These are phyloP conservation scores for Idaea biselata DNA, from an alignment of 2,888 invertebrate species.

Conservation along the genomic window DNA sequence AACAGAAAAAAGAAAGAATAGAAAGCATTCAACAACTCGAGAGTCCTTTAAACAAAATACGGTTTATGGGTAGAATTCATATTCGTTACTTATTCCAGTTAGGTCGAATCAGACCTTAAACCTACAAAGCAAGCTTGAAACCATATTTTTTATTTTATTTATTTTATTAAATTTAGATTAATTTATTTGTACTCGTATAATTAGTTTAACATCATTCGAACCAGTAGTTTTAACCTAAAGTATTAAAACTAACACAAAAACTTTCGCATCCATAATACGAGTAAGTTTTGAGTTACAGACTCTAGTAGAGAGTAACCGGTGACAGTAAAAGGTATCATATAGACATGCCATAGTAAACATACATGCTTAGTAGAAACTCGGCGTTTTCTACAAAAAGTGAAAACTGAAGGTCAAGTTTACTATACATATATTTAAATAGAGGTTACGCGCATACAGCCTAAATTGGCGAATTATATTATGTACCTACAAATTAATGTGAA, in stretches of 20 bases:
- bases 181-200: not conserved
- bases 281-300: not conserved
- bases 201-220: not conserved
- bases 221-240: not conserved
- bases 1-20: too few species aligned
- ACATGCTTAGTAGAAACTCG: conserved; percentile 15
- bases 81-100: too few species aligned
- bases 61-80: too few species aligned
- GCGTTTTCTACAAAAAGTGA: conserved; percentile 16
- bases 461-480: conserved; percentile 7
- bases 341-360: not conserved
- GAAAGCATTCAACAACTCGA: too few species aligned
- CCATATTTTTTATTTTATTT: too few species aligned
- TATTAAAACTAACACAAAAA: not conserved
- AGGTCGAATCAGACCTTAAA: too few species aligned
- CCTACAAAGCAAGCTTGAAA: too few species aligned
- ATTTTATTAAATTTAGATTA: too few species aligned
- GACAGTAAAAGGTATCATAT: not conserved
- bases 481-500: conserved; percentile 16
- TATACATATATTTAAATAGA: conserved; percentile 12
- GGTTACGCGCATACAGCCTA: conserved; percentile 8
- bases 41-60: too few species aligned
- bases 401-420: conserved; percentile 22
- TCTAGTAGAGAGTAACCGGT: not conserved
- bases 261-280: not conserved